Conservation (phyloP, 2,113 vertebrate species). For the Cettia cetti region DNA sequence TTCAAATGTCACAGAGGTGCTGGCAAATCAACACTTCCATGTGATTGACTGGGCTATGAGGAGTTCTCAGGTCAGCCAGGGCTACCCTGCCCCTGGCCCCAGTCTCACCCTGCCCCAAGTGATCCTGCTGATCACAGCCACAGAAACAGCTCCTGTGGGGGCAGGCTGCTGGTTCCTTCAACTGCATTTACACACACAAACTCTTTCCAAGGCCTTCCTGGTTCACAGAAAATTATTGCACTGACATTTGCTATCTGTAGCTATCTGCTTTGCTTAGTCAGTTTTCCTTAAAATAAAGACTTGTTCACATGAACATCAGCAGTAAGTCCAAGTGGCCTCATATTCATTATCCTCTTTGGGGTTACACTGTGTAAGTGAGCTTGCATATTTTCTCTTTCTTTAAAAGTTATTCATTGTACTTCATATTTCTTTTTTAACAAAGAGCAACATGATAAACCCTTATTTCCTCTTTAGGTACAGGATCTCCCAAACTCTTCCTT, state of each 20-base stretch:
- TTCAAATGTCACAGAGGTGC: neutral
- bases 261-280: neutral
- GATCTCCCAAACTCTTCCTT: neutral
- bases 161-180: neutral
- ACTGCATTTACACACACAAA: neutral
- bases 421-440: neutral
- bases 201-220: neutral
- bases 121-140: neutral
- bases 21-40: neutral
- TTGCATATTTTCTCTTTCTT: neutral
- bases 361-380: neutral
- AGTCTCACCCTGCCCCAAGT: neutral
- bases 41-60: fast-evolving
- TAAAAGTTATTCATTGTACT: neutral
- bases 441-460: fast-evolving
- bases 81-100: fast-evolving
- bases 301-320: neutral
- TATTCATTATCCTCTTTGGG: neutral
- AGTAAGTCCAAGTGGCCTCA: neutral
- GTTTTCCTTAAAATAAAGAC: neutral
- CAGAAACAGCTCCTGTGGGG: neutral
- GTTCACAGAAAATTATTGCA: neutral
- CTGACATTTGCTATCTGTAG: neutral
- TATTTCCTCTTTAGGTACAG: neutral
- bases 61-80: neutral